Conservation (phyloP, 2,797 vertebrate species). For the Acrossocheilus wenchowensis region DNA sequence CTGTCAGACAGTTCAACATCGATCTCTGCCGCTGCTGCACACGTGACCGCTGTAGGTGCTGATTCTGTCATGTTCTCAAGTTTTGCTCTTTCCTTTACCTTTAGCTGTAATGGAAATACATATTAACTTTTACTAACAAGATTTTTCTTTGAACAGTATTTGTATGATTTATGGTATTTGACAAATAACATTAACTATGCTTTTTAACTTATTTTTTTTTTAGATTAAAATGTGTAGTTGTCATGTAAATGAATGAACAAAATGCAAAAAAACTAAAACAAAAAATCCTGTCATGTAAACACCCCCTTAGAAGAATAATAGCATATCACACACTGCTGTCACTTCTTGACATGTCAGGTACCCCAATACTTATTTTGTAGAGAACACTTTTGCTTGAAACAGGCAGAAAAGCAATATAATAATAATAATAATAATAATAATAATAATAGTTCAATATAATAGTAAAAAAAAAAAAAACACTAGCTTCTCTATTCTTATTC, state of each 20-base stretch:
- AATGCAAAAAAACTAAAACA: background rate
- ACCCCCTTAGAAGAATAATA: background rate
- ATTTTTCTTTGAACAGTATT: too few relatives aligned
- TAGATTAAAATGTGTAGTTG: background rate
- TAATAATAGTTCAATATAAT: background rate
- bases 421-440: too few relatives aligned
- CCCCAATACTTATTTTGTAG: too few relatives aligned
- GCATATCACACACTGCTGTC: background rate
- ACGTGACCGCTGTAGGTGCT: background rate
- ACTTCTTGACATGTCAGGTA: background rate
- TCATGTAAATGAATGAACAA: background rate
- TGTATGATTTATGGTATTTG: background rate
- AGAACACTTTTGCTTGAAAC: background rate
- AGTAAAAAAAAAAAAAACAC: too few relatives aligned
- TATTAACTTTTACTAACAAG: background rate
- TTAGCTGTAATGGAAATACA: conserved; percentile 26
- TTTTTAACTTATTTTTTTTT: background rate
- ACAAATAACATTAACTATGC: background rate
- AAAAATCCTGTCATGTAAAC: too few relatives aligned
- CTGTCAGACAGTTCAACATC: conserved; percentile 66
- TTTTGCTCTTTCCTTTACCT: background rate
- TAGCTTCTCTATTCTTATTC: too few relatives aligned
- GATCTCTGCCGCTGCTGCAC: conserved; percentile 58
- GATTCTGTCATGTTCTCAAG: background rate
- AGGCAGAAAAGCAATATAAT: background rate